Evolutionary conservation across 2,113 vertebrate species (phyloP).

Genomic region (Willisornis vidua): DNA sequence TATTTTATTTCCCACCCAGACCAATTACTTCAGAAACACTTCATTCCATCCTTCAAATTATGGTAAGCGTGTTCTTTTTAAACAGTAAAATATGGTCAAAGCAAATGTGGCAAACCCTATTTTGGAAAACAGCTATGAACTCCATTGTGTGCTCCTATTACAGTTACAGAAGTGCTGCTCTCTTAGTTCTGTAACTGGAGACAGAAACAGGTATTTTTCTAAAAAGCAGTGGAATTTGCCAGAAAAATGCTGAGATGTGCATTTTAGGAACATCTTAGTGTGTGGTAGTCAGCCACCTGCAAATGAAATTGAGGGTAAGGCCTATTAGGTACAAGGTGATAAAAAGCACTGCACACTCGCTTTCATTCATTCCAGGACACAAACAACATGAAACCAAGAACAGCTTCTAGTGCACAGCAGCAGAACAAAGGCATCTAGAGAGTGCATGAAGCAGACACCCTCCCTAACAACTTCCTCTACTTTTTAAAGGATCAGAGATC

Average conservation of each 20-base stretch:
- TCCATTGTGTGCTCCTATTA: neutral
- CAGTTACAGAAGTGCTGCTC: neutral
- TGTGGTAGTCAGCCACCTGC: neutral
- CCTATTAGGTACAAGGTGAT: neutral
- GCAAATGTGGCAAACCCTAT: neutral
- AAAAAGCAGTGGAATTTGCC: neutral
- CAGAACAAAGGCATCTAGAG: neutral
- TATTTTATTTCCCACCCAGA: conserved; percentile 9
- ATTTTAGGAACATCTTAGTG: neutral
- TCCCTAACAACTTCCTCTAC: neutral
- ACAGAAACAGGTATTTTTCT: neutral
- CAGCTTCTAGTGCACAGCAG: neutral
- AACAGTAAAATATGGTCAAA: conserved; percentile 11
- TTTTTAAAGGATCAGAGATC: neutral
- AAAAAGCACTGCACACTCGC: neutral
- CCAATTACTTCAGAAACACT: neutral
- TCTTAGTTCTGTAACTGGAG: neutral
- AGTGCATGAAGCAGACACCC: neutral
- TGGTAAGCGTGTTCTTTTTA: neutral
- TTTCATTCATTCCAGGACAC: neutral
- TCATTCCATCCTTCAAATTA: neutral
- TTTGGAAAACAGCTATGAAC: neutral
- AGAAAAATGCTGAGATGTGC: neutral
- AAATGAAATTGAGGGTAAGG: neutral
- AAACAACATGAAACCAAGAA: neutral